A percentile compares a stretch with the other conserved stretches of the same genome.
Evolutionary conservation across 2,797 vertebrate genomes (phyloP).

Genomic region (Acanthis flammea): DNA sequence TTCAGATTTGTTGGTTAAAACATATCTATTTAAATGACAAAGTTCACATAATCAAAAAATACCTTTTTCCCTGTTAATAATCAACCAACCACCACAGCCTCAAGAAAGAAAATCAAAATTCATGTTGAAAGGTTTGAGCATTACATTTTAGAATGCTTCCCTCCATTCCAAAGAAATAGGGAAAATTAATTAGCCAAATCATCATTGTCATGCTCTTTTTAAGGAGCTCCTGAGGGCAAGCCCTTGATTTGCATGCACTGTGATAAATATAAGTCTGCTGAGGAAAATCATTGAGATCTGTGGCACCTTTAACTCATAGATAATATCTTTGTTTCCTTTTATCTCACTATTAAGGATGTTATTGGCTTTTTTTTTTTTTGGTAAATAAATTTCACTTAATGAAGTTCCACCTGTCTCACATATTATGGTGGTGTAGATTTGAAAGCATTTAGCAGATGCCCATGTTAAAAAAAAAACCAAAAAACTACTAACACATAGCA

Average conservation of each 20-base stretch:
- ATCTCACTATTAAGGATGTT: background rate
- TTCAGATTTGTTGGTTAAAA: background rate
- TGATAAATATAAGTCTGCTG: background rate
- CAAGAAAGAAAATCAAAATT: background rate
- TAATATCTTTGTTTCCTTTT: slow-evolving; percentile 50
- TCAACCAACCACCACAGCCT: background rate
- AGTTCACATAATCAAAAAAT: background rate
- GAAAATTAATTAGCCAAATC: slow-evolving; percentile 35
- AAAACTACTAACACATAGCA: background rate
- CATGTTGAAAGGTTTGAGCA: background rate
- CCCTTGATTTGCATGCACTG: background rate
- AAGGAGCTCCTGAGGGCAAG: background rate
- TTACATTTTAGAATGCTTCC: background rate
- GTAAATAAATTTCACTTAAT: slow-evolving; percentile 64
- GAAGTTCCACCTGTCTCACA: slow-evolving; percentile 48
- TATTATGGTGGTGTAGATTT: background rate
- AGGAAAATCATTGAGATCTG: background rate
- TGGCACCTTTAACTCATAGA: slow-evolving; percentile 15
- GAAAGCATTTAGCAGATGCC: slow-evolving; percentile 49
- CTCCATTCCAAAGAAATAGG: background rate
- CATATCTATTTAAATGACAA: background rate
- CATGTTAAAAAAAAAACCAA: background rate
- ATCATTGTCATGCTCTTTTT: background rate
- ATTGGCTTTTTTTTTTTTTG: background rate
- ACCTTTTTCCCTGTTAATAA: background rate